These are phyloP conservation scores for Sarcoramphus papa DNA, from an alignment of 2,797 vertebrate species.

Conservation along the genomic window DNA sequence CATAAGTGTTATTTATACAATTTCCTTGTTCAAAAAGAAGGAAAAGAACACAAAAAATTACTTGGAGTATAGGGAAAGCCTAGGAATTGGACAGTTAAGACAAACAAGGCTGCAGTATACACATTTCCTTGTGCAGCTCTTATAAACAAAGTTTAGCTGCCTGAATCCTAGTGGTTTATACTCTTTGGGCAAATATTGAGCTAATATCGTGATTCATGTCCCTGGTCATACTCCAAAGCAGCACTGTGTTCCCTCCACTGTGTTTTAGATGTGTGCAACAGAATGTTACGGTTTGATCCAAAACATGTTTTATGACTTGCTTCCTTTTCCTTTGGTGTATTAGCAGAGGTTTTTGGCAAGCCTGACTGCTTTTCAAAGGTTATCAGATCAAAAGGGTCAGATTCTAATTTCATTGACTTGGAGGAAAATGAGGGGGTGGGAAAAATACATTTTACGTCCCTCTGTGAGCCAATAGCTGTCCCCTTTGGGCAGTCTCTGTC, in stretches of 20 bases:
- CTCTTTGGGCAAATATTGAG: slow-evolving; percentile 47
- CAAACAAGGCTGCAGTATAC: background rate
- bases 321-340: background rate
- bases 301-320: slow-evolving; percentile 13
- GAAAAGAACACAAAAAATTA: background rate
- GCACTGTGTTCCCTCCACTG: slow-evolving; percentile 12
- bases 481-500: background rate
- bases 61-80: background rate
- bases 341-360: slow-evolving; percentile 9
- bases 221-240: slow-evolving; percentile 4
- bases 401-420: background rate
- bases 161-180: slow-evolving; percentile 3
- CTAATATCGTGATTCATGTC: slow-evolving; percentile 16
- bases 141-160: background rate
- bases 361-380: background rate
- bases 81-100: background rate
- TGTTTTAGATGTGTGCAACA: slow-evolving; percentile 16
- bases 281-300: slow-evolving; percentile 43
- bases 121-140: background rate
- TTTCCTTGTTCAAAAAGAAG: background rate
- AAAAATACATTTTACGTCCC: background rate
- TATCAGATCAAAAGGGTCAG: background rate
- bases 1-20: background rate
- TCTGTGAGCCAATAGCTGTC: background rate
- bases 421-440: background rate